phyloP scores from a whole-genome alignment of 2,888 invertebrate genomes.

The Pocota personata region DNA sequence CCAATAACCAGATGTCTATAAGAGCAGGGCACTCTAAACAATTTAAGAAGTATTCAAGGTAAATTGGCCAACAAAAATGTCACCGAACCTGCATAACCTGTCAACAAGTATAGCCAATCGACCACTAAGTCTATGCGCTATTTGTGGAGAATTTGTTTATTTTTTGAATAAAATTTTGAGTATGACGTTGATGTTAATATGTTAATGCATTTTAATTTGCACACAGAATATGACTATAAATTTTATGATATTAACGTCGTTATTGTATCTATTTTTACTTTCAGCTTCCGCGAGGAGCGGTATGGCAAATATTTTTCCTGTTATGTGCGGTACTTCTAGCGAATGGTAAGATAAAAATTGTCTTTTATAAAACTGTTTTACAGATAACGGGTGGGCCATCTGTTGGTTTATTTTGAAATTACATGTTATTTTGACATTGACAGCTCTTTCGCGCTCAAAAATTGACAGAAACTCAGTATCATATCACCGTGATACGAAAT shows the following conservation, averaged over 20 bases:
- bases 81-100: conserved; percentile 41
- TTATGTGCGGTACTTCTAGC: conserved; percentile 79
- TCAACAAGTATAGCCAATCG: background rate
- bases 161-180: background rate
- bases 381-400: no score
- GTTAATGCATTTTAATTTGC: background rate
- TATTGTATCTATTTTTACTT: conserved; percentile 73
- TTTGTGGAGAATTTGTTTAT: background rate
- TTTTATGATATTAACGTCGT: background rate
- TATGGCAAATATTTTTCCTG: conserved; percentile 80
- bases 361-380: background rate
- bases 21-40: background rate
- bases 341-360: conserved; percentile 77
- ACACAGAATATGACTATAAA: background rate
- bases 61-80: conserved; percentile 18
- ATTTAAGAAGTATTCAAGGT: conserved; percentile 19
- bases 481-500: no score
- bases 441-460: no score
- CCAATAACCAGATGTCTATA: background rate
- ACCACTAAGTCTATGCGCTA: background rate
- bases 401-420: no score
- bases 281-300: conserved; percentile 81
- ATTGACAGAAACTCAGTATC: no score
- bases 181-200: background rate
- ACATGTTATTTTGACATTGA: no score